Evolutionary conservation across 2,113 vertebrate genomes (phyloP).

Genomic region (Pristiophorus japonicus): DNA sequence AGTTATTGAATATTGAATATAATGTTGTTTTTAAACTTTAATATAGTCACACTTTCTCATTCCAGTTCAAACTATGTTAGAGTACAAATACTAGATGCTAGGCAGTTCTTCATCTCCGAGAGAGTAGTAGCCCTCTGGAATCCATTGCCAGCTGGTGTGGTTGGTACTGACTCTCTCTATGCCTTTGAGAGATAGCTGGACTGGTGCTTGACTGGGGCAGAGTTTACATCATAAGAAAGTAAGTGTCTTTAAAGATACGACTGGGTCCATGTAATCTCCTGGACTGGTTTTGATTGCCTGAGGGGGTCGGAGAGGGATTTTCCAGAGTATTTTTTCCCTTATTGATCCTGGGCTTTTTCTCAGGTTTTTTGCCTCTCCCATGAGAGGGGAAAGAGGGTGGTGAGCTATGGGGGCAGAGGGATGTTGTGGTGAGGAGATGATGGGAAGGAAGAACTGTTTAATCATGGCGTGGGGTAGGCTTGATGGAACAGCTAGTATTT

Average conservation of each 20-base stretch:
- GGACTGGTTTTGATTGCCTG: neutral
- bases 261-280: too few species aligned
- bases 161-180: too few species aligned
- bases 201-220: neutral
- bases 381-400: too few species aligned
- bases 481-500: neutral
- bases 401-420: neutral
- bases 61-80: neutral
- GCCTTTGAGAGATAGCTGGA: neutral
- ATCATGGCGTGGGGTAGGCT: neutral
- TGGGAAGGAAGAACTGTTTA: neutral
- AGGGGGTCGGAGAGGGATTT: neutral
- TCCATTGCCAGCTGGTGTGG: neutral
- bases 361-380: neutral
- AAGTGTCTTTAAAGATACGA: too few species aligned
- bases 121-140: neutral
- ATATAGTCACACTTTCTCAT: neutral
- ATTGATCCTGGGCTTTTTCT: too few species aligned
- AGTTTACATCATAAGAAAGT: neutral
- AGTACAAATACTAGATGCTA: neutral
- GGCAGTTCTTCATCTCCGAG: neutral
- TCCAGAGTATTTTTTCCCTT: neutral
- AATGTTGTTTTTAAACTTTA: neutral
- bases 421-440: too few species aligned
- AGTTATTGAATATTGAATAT: neutral